Conservation (phyloP, 2,113 vertebrate genomes). For the Poecilia latipinna region DNA sequence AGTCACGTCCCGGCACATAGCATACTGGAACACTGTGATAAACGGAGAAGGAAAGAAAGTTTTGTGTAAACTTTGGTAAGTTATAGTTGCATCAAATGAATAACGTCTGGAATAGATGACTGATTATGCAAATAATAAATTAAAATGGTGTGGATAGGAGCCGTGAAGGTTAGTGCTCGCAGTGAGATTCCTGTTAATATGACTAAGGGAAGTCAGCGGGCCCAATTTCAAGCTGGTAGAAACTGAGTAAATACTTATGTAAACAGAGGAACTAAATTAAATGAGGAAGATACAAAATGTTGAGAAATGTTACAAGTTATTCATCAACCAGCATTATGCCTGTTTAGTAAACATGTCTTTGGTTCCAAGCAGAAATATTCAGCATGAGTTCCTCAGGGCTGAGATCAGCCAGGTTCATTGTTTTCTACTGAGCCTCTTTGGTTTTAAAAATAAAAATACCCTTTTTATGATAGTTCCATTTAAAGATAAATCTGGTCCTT, state of each 20-base stretch:
- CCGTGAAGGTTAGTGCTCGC: neutral
- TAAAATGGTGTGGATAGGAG: constrained; percentile 37
- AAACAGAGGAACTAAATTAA: neutral
- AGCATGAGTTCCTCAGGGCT: neutral
- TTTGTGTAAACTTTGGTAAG: neutral
- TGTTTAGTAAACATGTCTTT: constrained; percentile 3
- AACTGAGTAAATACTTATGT: neutral
- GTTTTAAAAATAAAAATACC: constrained; percentile 5
- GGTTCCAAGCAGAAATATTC: constrained; percentile 17
- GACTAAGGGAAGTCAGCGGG: neutral
- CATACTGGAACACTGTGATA: constrained; percentile 60
- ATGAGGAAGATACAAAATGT: no score
- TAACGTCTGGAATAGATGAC: constrained; percentile 51
- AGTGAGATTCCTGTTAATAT: neutral
- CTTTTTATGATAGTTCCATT: neutral
- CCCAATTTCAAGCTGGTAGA: neutral
- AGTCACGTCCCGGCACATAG: constrained; percentile 79
- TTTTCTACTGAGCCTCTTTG: constrained; percentile 15
- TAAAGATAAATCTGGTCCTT: neutral
- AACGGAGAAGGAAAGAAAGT: constrained; percentile 10
- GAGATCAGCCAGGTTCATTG: constrained; percentile 4
- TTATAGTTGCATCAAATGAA: constrained; percentile 13
- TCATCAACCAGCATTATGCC: neutral
- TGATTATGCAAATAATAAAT: constrained; percentile 42
- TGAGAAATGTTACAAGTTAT: no score